phyloP scores from a whole-genome alignment of 2,113 vertebrate species.

The Turdus rufiventris region DNA sequence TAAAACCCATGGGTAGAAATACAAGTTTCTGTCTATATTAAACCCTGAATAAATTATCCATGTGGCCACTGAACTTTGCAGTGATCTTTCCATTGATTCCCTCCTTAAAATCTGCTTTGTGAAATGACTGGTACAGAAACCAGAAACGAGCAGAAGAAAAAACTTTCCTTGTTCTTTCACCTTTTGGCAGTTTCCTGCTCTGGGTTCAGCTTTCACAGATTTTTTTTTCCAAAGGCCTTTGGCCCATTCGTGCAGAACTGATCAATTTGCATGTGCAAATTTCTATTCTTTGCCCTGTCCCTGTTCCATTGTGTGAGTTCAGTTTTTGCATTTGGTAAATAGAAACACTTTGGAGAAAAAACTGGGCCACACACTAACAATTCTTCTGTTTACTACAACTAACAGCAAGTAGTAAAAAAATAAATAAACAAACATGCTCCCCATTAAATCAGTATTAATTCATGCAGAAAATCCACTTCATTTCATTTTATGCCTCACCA shows the following conservation, averaged over 20 bases:
- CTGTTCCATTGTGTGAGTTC: neutral
- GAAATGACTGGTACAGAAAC: neutral
- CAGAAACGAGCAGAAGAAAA: neutral
- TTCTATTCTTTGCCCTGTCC: neutral
- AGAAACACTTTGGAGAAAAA: neutral
- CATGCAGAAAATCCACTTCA: neutral
- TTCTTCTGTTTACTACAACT: neutral
- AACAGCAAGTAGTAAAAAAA: neutral
- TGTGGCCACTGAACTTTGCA: neutral
- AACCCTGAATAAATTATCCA: neutral
- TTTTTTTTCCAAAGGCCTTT: neutral
- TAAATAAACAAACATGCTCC: neutral
- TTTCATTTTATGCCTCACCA: neutral
- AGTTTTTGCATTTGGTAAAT: neutral
- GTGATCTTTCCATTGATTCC: neutral
- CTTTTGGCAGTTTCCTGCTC: neutral
- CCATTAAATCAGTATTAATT: neutral
- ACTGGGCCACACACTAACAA: neutral
- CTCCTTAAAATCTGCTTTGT: neutral
- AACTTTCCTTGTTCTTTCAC: neutral
- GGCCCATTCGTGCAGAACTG: neutral
- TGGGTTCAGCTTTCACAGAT: neutral
- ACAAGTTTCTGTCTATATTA: neutral
- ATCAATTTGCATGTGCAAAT: constrained; percentile 6
- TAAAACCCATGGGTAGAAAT: constrained; percentile 6